These are phyloP conservation scores for Adineta ricciae DNA, from an alignment of 2,888 invertebrate genomes.

Conservation along the genomic window DNA sequence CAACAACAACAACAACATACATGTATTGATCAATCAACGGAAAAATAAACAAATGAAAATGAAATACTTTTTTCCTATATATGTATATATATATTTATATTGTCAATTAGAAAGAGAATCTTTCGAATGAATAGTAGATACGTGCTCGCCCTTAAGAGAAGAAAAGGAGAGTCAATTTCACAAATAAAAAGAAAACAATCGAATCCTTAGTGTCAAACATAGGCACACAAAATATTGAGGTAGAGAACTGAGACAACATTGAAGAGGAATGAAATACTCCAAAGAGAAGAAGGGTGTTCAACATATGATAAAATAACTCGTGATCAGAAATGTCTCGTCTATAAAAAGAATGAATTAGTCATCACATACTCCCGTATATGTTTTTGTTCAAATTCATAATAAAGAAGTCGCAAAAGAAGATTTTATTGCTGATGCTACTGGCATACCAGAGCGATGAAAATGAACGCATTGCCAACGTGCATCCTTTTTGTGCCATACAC, in stretches of 20 bases:
- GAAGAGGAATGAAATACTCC: background rate
- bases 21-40: background rate
- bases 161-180: background rate
- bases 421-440: background rate
- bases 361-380: background rate
- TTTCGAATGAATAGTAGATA: background rate
- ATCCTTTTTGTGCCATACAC: slow-evolving; percentile 96
- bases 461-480: slow-evolving; percentile 99
- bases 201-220: background rate
- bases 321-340: background rate
- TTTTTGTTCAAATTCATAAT: no score
- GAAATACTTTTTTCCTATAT: background rate
- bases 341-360: background rate
- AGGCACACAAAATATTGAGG: background rate
- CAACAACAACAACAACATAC: slow-evolving; percentile 11
- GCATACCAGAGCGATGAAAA: slow-evolving; percentile 72
- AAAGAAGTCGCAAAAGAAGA: background rate
- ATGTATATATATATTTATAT: background rate
- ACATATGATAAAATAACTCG: background rate
- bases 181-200: background rate
- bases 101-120: background rate
- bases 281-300: background rate
- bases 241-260: background rate
- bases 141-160: background rate
- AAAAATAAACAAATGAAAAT: background rate